Conservation (phyloP, 1,140 invertebrate species). For the Palaemon carinicauda region DNA sequence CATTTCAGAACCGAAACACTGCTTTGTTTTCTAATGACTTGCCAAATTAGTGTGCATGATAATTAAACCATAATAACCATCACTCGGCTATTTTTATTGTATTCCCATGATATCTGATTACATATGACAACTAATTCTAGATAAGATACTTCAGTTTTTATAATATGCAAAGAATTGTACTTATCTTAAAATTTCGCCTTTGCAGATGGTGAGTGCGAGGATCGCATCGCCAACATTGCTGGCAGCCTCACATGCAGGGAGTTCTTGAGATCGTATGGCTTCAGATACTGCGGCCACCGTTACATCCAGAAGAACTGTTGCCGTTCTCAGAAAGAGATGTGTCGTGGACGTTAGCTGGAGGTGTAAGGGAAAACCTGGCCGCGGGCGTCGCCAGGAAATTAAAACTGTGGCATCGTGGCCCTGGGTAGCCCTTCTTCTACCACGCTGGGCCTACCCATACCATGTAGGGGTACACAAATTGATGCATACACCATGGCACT, state of each 20-base stretch:
- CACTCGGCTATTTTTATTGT: no score
- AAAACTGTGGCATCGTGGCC: constrained; percentile 27
- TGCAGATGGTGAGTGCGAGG: constrained; percentile 63
- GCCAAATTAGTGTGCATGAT: no score
- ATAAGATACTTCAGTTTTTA: not conserved
- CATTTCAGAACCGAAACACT: no score
- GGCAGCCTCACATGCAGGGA: constrained; percentile 66
- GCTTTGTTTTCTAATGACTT: no score
- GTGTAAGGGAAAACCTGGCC: constrained; percentile 23
- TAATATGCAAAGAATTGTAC: not conserved
- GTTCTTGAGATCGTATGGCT: constrained; percentile 66
- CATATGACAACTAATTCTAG: no score
- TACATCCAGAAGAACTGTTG: constrained; percentile 68
- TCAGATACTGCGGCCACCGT: constrained; percentile 66
- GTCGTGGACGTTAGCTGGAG: not conserved
- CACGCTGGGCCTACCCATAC: not conserved
- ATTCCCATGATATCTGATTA: no score
- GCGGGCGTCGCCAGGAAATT: constrained; percentile 13
- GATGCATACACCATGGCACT: not conserved
- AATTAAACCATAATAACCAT: no score
- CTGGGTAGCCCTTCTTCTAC: not conserved
- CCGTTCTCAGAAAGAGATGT: constrained; percentile 43
- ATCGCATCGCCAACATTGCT: constrained; percentile 64
- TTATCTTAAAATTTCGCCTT: not conserved
- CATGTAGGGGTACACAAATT: no score